Base-by-base conservation (phyloP, 2,888 invertebrate genomes). In the Xylophagus ater region DNA sequence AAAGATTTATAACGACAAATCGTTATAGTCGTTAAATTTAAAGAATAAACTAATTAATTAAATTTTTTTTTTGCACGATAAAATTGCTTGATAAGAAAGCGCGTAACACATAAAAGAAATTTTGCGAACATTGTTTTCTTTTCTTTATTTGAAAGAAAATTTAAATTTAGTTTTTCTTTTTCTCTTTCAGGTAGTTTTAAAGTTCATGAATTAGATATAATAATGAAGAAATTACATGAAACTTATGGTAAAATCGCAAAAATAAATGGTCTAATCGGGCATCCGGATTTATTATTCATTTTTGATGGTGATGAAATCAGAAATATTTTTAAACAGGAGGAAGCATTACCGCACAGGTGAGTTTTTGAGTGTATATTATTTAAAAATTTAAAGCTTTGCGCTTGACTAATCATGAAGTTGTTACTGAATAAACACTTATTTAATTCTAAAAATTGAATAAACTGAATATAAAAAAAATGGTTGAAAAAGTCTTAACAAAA, bases 281-380 rank as follows among this genome's bases (percentile, higher is more conserved):
- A 81, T 65, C 81, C 81, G 1, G 81, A 81, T 64, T 62, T 81
- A 42, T 67, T 81, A 41, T 81, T 81, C 53, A 75, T 81, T 3
- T 81, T 79, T 54, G 76, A 78, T 55, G 80, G 78, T 3, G 78
- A 81, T 45, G 78, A 77, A 55, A 78, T 79, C n/a, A 72, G 76
- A 30, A 73, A 71, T 50, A 74, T 80, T 45, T 81, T 81, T 55
- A 69, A 77, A 52, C 68, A 74, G 26, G 81, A 81, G 58, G 81
- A 81, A 54, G 52, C 66, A 1, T 70, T 81, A 70, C 81, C 81
- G 1, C 73, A 80, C 51, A 68, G 81, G 64, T 65, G 47, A 37
- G 17, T 39, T 20, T 39, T 14, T 32, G 26, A 31, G 36, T 33
- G 36, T 15, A 25, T 2, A 23, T n/a, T n/a, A n/a, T n/a, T n/a